Percentiles rank a stretch among this genome's conserved stretches.
phyloP scores from a whole-genome alignment of 2,797 vertebrate genomes.

The Gadopsis marmoratus region DNA sequence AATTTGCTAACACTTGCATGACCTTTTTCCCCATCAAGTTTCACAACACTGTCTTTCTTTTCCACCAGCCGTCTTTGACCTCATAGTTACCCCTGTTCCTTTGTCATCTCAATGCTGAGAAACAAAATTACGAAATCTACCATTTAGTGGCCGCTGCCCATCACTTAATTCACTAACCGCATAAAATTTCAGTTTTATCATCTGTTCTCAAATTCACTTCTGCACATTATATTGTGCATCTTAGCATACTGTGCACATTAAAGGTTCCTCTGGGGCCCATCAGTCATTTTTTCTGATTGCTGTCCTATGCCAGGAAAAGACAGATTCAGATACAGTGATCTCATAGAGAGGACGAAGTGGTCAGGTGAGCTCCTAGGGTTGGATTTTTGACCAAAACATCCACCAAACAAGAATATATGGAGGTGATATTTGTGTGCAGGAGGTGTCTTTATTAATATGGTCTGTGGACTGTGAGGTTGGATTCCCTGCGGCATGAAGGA shows the following conservation, averaged over 20 bases:
- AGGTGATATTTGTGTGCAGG: slow-evolving; percentile 16
- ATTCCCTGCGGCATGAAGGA: slow-evolving; percentile 47
- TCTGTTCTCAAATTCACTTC: background rate
- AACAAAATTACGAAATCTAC: slow-evolving; percentile 4
- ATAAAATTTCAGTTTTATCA: background rate
- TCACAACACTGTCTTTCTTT: slow-evolving; percentile 14
- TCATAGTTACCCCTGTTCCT: slow-evolving; percentile 3
- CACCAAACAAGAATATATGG: slow-evolving; percentile 1
- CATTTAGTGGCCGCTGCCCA: background rate
- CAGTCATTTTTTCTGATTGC: slow-evolving; percentile 17
- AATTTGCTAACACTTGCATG: slow-evolving; percentile 44
- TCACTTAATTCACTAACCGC: background rate
- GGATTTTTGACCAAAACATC: background rate
- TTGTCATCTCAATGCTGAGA: slow-evolving; percentile 3
- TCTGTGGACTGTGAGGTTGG: slow-evolving; percentile 20
- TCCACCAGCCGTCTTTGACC: slow-evolving; percentile 8
- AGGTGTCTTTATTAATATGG: slow-evolving; percentile 12
- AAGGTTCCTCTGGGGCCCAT: background rate
- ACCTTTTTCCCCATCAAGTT: slow-evolving; percentile 39
- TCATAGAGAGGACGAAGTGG: background rate
- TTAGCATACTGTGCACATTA: background rate
- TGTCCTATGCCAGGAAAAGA: background rate
- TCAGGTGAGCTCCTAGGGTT: background rate
- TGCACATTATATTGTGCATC: background rate
- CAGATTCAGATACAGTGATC: background rate